phyloP scores from a whole-genome alignment of 2,113 vertebrate genomes.

The Chinchilla lanigera region DNA sequence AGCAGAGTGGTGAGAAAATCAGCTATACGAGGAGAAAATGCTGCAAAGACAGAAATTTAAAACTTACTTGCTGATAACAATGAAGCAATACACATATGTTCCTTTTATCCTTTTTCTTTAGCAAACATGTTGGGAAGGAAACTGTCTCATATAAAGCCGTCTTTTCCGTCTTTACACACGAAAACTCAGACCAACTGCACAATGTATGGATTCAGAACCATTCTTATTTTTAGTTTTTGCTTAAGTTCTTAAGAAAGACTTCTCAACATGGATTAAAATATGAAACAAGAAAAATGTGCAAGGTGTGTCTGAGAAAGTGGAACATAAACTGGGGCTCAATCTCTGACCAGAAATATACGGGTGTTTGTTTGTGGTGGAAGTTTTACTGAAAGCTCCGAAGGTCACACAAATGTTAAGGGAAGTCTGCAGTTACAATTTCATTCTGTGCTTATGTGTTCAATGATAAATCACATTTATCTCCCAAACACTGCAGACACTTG shows the following conservation, averaged over 20 bases:
- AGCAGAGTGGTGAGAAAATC: slow-evolving; percentile 78
- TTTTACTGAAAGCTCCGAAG: slow-evolving; percentile 49
- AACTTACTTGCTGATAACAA: slow-evolving; percentile 73
- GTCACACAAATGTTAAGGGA: slow-evolving; percentile 66
- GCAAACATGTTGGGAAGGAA: slow-evolving; percentile 67
- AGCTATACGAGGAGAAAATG: slow-evolving; percentile 72
- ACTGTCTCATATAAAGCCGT: slow-evolving; percentile 41
- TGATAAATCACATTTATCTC: slow-evolving; percentile 79
- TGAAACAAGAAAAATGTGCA: slow-evolving; percentile 62
- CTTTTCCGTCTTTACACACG: slow-evolving; percentile 49
- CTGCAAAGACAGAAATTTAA: slow-evolving; percentile 76
- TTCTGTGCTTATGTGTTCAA: slow-evolving; percentile 53
- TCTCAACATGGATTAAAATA: slow-evolving; percentile 49
- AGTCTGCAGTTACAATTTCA: slow-evolving; percentile 61
- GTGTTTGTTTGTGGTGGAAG: neutral
- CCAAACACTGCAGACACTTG: slow-evolving; percentile 77
- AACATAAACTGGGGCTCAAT: neutral
- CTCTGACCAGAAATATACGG: neutral
- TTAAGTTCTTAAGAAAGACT: slow-evolving; percentile 56
- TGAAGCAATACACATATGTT: slow-evolving; percentile 45
- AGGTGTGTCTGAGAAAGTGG: slow-evolving; percentile 36
- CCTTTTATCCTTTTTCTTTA: slow-evolving; percentile 28
- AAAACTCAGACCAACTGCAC: slow-evolving; percentile 21
- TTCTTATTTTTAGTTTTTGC: slow-evolving; percentile 48
- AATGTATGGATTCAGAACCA: neutral